Evolutionary conservation across 2,797 vertebrate genomes (phyloP), one percentile per base, ranked within the genome.

Genomic region (Lacerta viridis): DNA sequence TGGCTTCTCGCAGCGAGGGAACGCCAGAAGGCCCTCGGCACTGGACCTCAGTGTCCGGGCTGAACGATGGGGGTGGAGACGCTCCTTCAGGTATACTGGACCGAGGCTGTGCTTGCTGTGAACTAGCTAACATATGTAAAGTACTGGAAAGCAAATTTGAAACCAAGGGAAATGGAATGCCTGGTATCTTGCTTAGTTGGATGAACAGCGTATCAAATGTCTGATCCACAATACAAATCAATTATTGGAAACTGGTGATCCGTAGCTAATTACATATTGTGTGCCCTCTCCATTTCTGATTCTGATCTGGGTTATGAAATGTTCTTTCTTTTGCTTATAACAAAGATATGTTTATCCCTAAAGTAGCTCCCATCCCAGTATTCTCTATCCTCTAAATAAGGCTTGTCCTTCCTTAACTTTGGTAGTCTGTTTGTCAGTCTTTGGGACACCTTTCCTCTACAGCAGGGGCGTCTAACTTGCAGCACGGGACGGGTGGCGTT

Each of bases 181-280:
- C 68, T 72, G 11, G 46, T 33, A 55, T 46, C 82, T 81, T 39
- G 23, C 80, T 50, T 33, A 83, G 81, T 46, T 69, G 46, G 71
- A 83, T 50, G n/a, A 83, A 46, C 29, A 71, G 66, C 29, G 33
- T 20, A 83, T 83, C 81, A 71, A 83, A 83, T 43, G 18, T 68
- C 18, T 29, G 15, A 41, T 20, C 15, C n/a, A 71, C 29, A 46
- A 41, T 50, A 18, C 43, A 29, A 83, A 83, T 74, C 33, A n/a
- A 72, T 50, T 17, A n/a, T 25, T 72, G 43, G 33, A 27, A 46
- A 43, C 50, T 68, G 61, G 82, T 7, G 68, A 83, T 83, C 82
- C 29, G 3, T 50, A 50, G 43, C 68, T 72, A 83, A 50, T 72
- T 83, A 83, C 33, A 83, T 72, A 71, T 83, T 71, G 66, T 50